Conservation (phyloP, 2,888 invertebrate genomes). For the Mycalesis mineus region DNA sequence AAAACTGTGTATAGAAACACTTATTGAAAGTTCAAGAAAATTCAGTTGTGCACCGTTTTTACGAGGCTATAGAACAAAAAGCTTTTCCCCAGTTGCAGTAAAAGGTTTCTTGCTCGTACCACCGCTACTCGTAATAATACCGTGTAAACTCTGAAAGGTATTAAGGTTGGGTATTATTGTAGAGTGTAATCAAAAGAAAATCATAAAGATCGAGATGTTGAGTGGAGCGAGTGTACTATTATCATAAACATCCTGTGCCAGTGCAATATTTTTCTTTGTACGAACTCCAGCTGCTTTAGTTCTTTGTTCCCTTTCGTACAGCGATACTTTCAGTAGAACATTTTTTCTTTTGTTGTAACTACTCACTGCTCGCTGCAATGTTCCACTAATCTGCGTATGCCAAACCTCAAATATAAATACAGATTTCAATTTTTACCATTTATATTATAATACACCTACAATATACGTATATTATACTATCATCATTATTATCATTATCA, state of each 20-base stretch:
- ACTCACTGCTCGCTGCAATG: constrained; percentile 55
- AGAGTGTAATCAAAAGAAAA: constrained; percentile 25
- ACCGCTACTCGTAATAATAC: constrained; percentile 9
- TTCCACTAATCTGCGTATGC: constrained; percentile 5
- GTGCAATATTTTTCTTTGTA: constrained; percentile 72
- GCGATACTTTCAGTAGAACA: constrained; percentile 65
- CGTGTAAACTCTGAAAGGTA: constrained; percentile 19
- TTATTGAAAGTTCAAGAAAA: background rate
- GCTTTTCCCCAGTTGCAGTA: constrained; percentile 13
- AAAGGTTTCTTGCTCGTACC: constrained; percentile 17
- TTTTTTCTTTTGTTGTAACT: constrained; percentile 71
- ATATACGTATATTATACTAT: too few relatives aligned
- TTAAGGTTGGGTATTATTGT: constrained; percentile 16
- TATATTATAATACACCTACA: background rate
- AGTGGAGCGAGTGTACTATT: constrained; percentile 63
- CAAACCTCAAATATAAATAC: constrained; percentile 23
- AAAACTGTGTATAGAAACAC: too few relatives aligned
- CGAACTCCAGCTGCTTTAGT: constrained; percentile 59
- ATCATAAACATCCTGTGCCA: constrained; percentile 70
- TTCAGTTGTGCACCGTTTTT: background rate
- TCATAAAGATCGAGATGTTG: constrained; percentile 58
- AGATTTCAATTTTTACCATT: background rate
- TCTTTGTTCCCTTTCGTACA: constrained; percentile 66
- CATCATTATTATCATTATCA: too few relatives aligned
- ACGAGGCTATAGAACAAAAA: constrained; percentile 13